A percentile compares a stretch with the other conserved stretches of the same genome.
These are phyloP conservation scores for Dryobota labecula DNA, from an alignment of 2,888 invertebrate genomes.

Conservation along the genomic window DNA sequence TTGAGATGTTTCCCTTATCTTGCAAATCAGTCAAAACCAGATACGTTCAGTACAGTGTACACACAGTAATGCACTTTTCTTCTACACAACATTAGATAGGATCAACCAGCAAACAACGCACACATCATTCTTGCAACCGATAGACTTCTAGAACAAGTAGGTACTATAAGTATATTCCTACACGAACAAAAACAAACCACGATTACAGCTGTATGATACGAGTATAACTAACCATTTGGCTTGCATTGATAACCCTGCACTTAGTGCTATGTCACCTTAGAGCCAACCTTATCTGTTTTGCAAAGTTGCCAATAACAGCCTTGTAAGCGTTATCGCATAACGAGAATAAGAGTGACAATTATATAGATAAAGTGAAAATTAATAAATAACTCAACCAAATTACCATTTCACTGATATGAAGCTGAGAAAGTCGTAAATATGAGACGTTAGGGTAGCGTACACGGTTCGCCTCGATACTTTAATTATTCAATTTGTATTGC, in stretches of 20 bases:
- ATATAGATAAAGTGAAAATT: constrained; percentile 67
- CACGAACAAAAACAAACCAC: constrained; percentile 71
- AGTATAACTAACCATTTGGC: constrained; percentile 79
- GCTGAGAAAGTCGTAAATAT: constrained; percentile 62
- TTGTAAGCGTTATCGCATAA: constrained; percentile 68
- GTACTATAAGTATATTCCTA: constrained; percentile 27
- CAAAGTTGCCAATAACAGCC: constrained; percentile 78
- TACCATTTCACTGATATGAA: constrained; percentile 57
- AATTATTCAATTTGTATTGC: constrained; percentile 24
- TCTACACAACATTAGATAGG: constrained; percentile 12
- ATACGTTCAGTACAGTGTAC: neutral
- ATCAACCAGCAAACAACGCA: constrained; percentile 19
- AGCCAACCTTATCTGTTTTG: constrained; percentile 78
- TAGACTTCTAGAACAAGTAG: constrained; percentile 21
- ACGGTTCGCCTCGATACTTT: constrained; percentile 23
- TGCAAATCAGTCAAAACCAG: neutral
- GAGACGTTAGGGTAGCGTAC: constrained; percentile 44
- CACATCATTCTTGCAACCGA: constrained; percentile 39
- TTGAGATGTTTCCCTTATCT: neutral
- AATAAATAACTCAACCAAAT: constrained; percentile 73
- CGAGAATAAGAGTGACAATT: constrained; percentile 73
- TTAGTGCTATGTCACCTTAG: constrained; percentile 76
- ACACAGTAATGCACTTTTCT: too few species aligned
- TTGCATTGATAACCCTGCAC: constrained; percentile 86
- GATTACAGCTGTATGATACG: constrained; percentile 72